phyloP scores from a whole-genome alignment of 2,888 invertebrate genomes.

The Leptopilina myrica region DNA sequence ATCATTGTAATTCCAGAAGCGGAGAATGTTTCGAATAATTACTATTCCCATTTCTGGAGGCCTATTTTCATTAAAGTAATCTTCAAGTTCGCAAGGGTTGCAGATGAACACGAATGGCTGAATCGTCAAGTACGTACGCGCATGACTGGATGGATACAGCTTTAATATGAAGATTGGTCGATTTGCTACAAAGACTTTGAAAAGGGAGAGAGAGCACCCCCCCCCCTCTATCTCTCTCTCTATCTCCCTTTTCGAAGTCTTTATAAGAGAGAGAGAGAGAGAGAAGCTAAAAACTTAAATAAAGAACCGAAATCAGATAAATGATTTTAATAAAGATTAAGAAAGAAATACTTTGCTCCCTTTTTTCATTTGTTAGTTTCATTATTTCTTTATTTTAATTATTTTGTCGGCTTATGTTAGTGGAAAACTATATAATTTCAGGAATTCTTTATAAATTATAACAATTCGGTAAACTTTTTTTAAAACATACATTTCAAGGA shows the following conservation, averaged over 20 bases:
- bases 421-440: too few relatives aligned
- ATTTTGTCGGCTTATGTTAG: too few relatives aligned
- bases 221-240: too few relatives aligned
- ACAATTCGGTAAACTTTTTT: too few relatives aligned
- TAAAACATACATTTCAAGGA: too few relatives aligned
- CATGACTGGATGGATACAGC: conserved; percentile 61
- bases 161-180: conserved; percentile 65
- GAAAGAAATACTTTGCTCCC: too few relatives aligned
- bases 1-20: conserved; percentile 16
- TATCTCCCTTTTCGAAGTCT: too few relatives aligned
- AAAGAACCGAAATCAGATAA: conserved; percentile 46
- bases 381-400: too few relatives aligned
- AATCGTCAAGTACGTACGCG: conserved; percentile 55
- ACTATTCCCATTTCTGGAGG: conserved; percentile 30
- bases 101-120: conserved; percentile 52
- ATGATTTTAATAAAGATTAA: too few relatives aligned
- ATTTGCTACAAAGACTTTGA: conserved; percentile 53
- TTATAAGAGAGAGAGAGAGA: too few relatives aligned
- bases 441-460: too few relatives aligned
- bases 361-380: too few relatives aligned
- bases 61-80: conserved; percentile 41
- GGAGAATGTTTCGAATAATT: conserved; percentile 34
- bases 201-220: conserved; percentile 6
- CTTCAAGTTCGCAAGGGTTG: conserved; percentile 48
- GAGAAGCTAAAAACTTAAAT: conserved; percentile 37